These are phyloP conservation scores for Empis stercorea DNA, from an alignment of 2,888 invertebrate species.

Conservation along the genomic window DNA sequence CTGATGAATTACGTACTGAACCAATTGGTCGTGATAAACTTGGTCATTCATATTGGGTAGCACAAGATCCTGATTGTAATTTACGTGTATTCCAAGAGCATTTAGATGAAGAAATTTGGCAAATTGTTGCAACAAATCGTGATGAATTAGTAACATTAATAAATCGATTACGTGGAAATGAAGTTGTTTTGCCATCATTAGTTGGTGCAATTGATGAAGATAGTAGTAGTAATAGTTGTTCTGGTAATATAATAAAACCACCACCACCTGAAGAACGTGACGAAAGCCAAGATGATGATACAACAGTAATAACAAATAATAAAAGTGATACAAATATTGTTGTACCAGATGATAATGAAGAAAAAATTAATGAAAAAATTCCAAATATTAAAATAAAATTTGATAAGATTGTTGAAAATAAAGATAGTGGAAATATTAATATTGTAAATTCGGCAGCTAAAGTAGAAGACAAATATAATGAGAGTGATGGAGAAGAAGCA, in stretches of 20 bases:
- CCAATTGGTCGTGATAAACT: slow-evolving; percentile 85
- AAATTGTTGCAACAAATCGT: slow-evolving; percentile 74
- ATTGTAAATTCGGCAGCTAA: background rate
- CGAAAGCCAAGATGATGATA: slow-evolving; percentile 38
- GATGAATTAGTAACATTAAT: slow-evolving; percentile 72
- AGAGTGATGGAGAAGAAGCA: slow-evolving; percentile 12
- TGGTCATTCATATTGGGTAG: slow-evolving; percentile 90
- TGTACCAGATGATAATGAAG: slow-evolving; percentile 13
- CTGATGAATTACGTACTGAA: slow-evolving; percentile 68
- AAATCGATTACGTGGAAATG: slow-evolving; percentile 57
- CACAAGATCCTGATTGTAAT: slow-evolving; percentile 78
- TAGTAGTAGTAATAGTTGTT: slow-evolving; percentile 43
- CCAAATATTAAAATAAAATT: slow-evolving; percentile 33
- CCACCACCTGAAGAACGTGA: slow-evolving; percentile 35
- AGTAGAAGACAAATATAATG: background rate
- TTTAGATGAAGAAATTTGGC: slow-evolving; percentile 92
- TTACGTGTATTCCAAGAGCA: slow-evolving; percentile 90
- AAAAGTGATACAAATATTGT: slow-evolving; percentile 13
- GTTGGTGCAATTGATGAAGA: slow-evolving; percentile 50
- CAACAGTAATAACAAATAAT: slow-evolving; percentile 24
- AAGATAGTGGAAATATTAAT: slow-evolving; percentile 11
- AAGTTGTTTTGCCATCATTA: slow-evolving; percentile 42
- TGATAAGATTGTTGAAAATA: slow-evolving; percentile 7
- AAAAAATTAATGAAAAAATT: slow-evolving; percentile 14
- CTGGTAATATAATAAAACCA: slow-evolving; percentile 17